Percentiles rank a stretch among this genome's conserved stretches.
phyloP scores from a whole-genome alignment of 1,140 invertebrate species.

The Lepidurus couesii region DNA sequence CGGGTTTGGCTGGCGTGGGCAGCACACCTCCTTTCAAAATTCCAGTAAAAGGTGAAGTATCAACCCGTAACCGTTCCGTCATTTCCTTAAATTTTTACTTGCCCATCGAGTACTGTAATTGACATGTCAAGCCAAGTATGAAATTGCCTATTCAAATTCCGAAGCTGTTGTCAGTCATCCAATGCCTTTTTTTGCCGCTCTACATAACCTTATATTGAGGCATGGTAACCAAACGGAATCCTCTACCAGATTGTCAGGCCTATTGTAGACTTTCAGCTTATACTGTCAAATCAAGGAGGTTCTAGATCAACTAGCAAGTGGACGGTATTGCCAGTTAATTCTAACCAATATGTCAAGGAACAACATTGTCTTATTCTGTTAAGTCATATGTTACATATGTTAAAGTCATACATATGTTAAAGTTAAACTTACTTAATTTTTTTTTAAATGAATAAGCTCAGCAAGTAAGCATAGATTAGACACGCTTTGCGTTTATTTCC shows the following conservation, averaged over 20 bases:
- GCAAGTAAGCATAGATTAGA: too few relatives aligned
- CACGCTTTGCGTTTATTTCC: too few relatives aligned
- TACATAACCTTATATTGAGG: not conserved
- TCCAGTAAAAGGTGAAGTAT: not conserved
- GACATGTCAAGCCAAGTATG: not conserved
- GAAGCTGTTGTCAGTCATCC: not conserved
- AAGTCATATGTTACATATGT: too few relatives aligned
- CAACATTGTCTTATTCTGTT: too few relatives aligned
- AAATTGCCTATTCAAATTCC: not conserved
- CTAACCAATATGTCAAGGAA: too few relatives aligned
- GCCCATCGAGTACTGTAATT: not conserved
- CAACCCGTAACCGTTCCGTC: not conserved
- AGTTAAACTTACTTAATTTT: too few relatives aligned
- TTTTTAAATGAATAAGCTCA: too few relatives aligned
- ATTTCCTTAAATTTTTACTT: not conserved
- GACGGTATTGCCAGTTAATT: too few relatives aligned
- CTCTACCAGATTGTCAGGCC: not conserved
- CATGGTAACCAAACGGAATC: constrained; percentile 17
- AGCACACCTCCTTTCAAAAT: not conserved
- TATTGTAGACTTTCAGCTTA: too few relatives aligned
- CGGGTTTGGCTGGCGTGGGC: not conserved
- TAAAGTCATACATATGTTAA: too few relatives aligned
- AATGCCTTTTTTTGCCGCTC: not conserved
- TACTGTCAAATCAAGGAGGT: too few relatives aligned
- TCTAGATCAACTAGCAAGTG: too few relatives aligned